These are phyloP conservation scores for Bombylius major DNA, from an alignment of 2,888 invertebrate species.

Conservation along the genomic window DNA sequence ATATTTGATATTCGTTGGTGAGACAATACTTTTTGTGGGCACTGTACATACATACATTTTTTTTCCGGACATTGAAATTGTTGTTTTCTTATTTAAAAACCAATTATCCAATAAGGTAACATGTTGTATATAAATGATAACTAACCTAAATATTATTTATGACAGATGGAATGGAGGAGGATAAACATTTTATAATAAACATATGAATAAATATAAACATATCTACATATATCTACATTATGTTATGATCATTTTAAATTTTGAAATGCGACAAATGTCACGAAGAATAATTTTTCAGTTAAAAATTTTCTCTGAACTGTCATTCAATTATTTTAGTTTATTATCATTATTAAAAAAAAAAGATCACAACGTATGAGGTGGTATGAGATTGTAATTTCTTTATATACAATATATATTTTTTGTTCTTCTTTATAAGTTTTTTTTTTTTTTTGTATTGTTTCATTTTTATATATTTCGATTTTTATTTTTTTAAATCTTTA, in stretches of 20 bases:
- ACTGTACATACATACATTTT: no score
- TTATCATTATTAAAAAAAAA: background rate
- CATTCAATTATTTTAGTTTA: conserved; percentile 4
- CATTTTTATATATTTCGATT: no score
- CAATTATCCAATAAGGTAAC: conserved; percentile 8
- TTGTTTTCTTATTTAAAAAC: background rate
- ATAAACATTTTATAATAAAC: background rate
- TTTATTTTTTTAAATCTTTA: no score
- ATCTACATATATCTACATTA: background rate
- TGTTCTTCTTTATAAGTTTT: no score
- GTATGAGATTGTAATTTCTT: no score
- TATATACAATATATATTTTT: no score
- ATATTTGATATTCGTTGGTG: no score
- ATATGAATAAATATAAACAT: background rate
- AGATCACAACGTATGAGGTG: background rate
- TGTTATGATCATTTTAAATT: background rate
- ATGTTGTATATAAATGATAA: background rate
- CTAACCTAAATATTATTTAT: conserved; percentile 4
- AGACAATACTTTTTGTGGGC: no score
- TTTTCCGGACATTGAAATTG: no score
- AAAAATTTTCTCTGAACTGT: conserved; percentile 7
- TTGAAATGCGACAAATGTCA: background rate
- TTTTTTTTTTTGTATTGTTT: no score
- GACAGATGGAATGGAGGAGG: background rate
- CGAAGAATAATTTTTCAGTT: conserved; percentile 5